phyloP scores from a whole-genome alignment of 2,888 invertebrate species.

The Spisula solida region DNA sequence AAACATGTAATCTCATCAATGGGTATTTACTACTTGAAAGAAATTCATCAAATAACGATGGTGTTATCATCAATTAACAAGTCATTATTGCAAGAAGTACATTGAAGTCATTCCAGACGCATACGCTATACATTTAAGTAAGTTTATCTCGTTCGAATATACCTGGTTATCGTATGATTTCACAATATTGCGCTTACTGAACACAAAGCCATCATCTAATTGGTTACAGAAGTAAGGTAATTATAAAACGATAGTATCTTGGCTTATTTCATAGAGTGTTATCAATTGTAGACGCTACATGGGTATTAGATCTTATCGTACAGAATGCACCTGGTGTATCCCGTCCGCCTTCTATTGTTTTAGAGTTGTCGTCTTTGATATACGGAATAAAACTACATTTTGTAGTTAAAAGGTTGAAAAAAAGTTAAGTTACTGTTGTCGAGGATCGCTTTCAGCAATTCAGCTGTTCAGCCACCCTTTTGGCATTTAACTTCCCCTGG shows the following conservation, averaged over 20 bases:
- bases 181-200: neutral
- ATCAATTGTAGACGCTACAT: neutral
- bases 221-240: neutral
- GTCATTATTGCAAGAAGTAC: neutral
- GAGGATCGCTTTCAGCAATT: no score
- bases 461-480: no score
- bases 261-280: slow-evolving; percentile 12
- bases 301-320: neutral
- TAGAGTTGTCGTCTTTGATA: neutral
- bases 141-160: neutral
- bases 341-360: neutral
- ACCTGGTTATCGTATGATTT: neutral
- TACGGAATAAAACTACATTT: no score
- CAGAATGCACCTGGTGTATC: slow-evolving; percentile 2
- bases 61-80: neutral
- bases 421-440: no score
- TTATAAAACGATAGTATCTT: slow-evolving; percentile 30
- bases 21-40: neutral
- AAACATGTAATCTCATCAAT: neutral
- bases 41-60: neutral
- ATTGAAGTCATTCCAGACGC: neutral
- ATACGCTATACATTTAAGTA: slow-evolving; percentile 1
- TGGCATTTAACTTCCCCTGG: no score
- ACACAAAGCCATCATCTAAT: slow-evolving; percentile 12
- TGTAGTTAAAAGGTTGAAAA: no score